phyloP scores from a whole-genome alignment of 64 coral and sea anemone genomes.

The Montipora sp. region DNA sequence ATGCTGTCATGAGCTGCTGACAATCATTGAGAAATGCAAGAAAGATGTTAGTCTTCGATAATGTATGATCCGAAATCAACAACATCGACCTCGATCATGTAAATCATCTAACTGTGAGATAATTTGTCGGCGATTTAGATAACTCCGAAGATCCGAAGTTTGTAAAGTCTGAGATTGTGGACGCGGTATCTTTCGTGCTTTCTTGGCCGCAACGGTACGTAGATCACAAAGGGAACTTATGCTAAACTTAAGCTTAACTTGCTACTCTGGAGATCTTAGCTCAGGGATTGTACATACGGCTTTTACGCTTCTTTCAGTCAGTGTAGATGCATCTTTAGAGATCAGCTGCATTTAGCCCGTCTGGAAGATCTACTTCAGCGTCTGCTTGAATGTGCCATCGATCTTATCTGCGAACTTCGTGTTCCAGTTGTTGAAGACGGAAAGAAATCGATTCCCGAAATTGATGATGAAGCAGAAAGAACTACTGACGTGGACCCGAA shows the following conservation, averaged over 20 bases:
- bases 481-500: background rate
- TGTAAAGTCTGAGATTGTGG: constrained; percentile 84
- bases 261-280: no score
- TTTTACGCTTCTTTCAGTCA: constrained; percentile 41
- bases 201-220: constrained; percentile 94
- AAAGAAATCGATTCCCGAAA: background rate
- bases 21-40: constrained; percentile 89
- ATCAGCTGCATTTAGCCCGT: constrained; percentile 83
- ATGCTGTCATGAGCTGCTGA: constrained; percentile 90
- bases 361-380: constrained; percentile 85
- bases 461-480: background rate
- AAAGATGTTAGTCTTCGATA: background rate
- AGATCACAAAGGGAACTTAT: background rate
- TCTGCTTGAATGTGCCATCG: constrained; percentile 75
- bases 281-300: no score
- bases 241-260: no score
- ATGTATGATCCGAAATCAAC: background rate
- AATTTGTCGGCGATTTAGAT: constrained; percentile 64
- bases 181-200: constrained; percentile 85
- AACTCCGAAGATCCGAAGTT: constrained; percentile 84
- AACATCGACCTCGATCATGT: background rate
- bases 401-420: constrained; percentile 61
- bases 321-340: constrained; percentile 95
- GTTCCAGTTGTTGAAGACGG: constrained; percentile 39
- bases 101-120: background rate